Conservation (phyloP, 2,113 vertebrate genomes). For the Rissa tridactyla region DNA sequence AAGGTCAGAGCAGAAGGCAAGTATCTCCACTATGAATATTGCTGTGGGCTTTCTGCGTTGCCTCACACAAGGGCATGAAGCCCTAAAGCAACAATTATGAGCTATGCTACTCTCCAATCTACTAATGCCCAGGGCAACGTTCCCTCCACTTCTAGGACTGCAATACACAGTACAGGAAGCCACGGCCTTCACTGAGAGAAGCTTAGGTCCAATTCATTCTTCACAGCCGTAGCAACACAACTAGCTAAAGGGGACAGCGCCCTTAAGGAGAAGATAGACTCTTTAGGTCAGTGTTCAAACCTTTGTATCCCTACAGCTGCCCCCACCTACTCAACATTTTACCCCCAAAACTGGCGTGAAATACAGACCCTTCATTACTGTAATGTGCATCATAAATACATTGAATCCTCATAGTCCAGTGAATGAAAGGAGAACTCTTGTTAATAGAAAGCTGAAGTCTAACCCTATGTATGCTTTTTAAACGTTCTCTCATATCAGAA, state of each 20-base stretch:
- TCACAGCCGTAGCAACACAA: not conserved
- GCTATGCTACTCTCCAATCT: not conserved
- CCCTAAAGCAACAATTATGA: not conserved
- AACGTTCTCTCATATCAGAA: not conserved
- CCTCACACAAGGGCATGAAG: not conserved
- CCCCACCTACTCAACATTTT: not conserved
- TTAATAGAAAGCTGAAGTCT: not conserved
- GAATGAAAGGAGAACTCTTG: not conserved
- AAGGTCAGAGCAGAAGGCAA: not conserved
- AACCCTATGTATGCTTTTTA: not conserved
- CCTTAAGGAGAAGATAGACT: not conserved
- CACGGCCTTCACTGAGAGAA: not conserved
- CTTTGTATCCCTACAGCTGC: not conserved
- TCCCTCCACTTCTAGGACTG: not conserved
- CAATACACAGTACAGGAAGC: not conserved
- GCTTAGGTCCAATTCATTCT: not conserved
- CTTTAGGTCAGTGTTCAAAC: not conserved
- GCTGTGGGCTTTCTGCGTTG: not conserved
- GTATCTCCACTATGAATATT: not conserved
- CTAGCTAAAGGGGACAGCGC: not conserved
- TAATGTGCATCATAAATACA: not conserved
- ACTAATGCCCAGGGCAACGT: not conserved
- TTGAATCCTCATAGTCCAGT: not conserved
- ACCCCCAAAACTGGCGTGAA: not conserved
- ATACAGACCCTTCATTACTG: not conserved